Conservation (phyloP, 2,113 vertebrate genomes). For the Antennarius striatus region DNA sequence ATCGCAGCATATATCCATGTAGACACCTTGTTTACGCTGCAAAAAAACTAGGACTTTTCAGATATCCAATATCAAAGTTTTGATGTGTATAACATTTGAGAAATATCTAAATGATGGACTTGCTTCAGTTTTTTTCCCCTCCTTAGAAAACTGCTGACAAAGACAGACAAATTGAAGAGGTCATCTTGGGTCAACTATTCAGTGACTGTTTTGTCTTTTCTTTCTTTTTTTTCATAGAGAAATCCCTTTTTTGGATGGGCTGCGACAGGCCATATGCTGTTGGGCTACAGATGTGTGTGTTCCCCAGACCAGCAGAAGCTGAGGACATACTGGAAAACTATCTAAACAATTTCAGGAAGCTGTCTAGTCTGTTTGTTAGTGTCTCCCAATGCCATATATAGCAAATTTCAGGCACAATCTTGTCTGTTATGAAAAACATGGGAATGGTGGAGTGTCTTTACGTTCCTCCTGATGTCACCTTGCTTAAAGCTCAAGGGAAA, state of each 20-base stretch:
- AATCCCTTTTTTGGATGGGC: conserved; percentile 52
- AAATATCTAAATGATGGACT: neutral
- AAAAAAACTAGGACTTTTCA: neutral
- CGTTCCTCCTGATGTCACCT: conserved; percentile 24
- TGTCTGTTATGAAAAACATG: conserved; percentile 40
- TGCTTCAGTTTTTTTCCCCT: neutral
- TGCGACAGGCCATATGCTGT: conserved; percentile 24
- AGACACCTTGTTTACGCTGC: neutral
- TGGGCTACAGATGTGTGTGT: conserved; percentile 39
- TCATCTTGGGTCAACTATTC: neutral
- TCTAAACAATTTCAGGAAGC: conserved; percentile 71
- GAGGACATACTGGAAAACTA: conserved; percentile 63
- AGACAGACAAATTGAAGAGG: neutral
- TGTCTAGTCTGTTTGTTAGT: conserved; percentile 47
- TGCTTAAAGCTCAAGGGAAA: conserved; percentile 2
- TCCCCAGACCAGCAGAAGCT: conserved; percentile 31
- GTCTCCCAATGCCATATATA: conserved; percentile 65
- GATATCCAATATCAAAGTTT: neutral
- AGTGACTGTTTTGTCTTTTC: neutral
- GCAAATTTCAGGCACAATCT: conserved; percentile 58
- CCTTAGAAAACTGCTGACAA: neutral
- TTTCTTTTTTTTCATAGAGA: conserved; percentile 15
- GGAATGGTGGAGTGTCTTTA: conserved; percentile 36
- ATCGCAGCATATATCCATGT: neutral
- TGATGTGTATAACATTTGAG: neutral